Percentiles rank a stretch among this genome's conserved stretches.
phyloP scores from a whole-genome alignment of 2,888 invertebrate genomes.

The Hofmannophila pseudospretella region DNA sequence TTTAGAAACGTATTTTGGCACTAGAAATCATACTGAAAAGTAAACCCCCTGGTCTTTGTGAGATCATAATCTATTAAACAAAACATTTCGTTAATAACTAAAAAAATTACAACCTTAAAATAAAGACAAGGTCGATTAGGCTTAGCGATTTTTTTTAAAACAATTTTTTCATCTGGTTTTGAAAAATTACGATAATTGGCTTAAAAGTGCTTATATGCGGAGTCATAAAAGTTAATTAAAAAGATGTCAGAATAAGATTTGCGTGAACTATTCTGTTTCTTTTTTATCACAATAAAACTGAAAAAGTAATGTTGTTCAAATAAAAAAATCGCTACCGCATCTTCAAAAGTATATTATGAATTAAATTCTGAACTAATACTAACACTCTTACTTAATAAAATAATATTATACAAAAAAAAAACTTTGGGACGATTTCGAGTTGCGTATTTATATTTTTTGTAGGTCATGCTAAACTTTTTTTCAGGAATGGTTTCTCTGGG shows the following conservation, averaged over 20 bases:
- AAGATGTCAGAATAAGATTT: no score
- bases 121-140: neutral
- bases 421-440: neutral
- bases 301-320: no score
- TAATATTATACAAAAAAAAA: neutral
- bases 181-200: no score
- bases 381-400: neutral
- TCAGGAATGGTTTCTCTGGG: no score
- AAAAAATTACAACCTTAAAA: conserved; percentile 3
- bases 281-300: no score
- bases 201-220: no score
- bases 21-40: conserved; percentile 30
- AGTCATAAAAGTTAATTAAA: no score
- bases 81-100: neutral
- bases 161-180: no score
- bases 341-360: neutral
- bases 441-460: no score
- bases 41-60: conserved; percentile 11
- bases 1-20: conserved; percentile 30
- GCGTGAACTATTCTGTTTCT: no score
- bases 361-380: neutral
- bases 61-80: conserved; percentile 4
- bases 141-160: no score
- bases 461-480: no score
- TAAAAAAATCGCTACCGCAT: neutral